A percentile compares a stretch with the other conserved stretches of the same genome.
Evolutionary conservation across 2,113 vertebrate genomes (phyloP).

Genomic region (Pangasianodon hypophthalmus): DNA sequence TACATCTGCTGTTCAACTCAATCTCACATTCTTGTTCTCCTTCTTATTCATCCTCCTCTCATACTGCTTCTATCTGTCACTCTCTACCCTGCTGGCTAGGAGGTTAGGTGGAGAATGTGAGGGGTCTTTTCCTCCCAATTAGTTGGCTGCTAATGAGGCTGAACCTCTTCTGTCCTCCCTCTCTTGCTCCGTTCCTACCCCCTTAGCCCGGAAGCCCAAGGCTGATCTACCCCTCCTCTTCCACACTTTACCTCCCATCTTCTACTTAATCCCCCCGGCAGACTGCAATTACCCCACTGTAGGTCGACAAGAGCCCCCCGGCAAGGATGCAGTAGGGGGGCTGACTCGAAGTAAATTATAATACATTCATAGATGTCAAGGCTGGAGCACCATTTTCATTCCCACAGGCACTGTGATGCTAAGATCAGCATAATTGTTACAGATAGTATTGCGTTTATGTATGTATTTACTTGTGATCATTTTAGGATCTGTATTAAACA

Average conservation of each 20-base stretch:
- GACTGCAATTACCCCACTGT: constrained; percentile 70
- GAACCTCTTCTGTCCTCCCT: constrained; percentile 58
- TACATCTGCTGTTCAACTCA: not conserved
- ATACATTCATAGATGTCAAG: constrained; percentile 4
- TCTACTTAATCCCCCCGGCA: constrained; percentile 58
- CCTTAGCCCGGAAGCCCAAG: constrained; percentile 56
- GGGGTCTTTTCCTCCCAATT: constrained; percentile 76
- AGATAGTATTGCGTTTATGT: not conserved
- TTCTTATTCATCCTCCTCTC: constrained; percentile 33
- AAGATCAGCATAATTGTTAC: not conserved
- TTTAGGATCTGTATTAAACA: not conserved
- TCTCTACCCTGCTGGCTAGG: constrained; percentile 70
- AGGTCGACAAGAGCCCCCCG: constrained; percentile 58
- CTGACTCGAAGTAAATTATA: not conserved
- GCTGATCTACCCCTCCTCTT: constrained; percentile 46
- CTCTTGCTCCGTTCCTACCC: constrained; percentile 27
- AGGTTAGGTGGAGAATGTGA: constrained; percentile 76
- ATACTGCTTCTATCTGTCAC: constrained; percentile 46
- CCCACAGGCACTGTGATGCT: not conserved
- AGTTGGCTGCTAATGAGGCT: constrained; percentile 75
- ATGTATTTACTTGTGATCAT: not conserved
- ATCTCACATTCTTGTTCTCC: constrained; percentile 21
- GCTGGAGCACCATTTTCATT: constrained; percentile 11
- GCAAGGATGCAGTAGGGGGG: constrained; percentile 42
- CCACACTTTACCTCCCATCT: constrained; percentile 40